Evolutionary conservation across 2,888 invertebrate genomes (phyloP).

Genomic region (Schrankia costaestrigalis): DNA sequence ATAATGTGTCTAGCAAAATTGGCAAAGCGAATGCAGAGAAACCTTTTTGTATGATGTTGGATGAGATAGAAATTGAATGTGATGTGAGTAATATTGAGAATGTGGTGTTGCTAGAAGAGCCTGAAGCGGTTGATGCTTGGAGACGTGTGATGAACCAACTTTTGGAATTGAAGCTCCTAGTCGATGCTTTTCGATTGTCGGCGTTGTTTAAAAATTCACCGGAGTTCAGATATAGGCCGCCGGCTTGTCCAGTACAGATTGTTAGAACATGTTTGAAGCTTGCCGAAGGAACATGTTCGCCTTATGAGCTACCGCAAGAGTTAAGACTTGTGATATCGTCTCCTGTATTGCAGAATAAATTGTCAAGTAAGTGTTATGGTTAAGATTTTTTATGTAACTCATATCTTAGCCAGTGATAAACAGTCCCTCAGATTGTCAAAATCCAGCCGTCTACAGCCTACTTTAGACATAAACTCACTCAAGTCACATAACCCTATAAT

Average conservation of each 20-base stretch:
- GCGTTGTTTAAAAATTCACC: slow-evolving; percentile 75
- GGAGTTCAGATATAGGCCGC: slow-evolving; percentile 56
- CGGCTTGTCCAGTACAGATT: slow-evolving; percentile 76
- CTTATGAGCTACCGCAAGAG: slow-evolving; percentile 83
- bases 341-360: slow-evolving; percentile 55
- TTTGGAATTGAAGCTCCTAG: slow-evolving; percentile 79
- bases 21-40: slow-evolving; percentile 50
- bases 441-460: too few relatives aligned
- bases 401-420: too few relatives aligned
- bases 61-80: slow-evolving; percentile 69
- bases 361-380: slow-evolving; percentile 58
- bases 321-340: slow-evolving; percentile 80
- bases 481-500: too few relatives aligned
- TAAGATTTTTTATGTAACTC: too few relatives aligned
- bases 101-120: slow-evolving; percentile 57
- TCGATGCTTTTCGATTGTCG: slow-evolving; percentile 81
- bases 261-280: slow-evolving; percentile 82
- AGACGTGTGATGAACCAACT: slow-evolving; percentile 75
- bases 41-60: slow-evolving; percentile 58
- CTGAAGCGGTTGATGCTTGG: slow-evolving; percentile 64
- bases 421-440: too few relatives aligned
- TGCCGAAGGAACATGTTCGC: slow-evolving; percentile 82
- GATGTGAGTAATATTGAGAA: slow-evolving; percentile 69
- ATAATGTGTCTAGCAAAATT: slow-evolving; percentile 49
- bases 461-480: too few relatives aligned